Percentiles rank a stretch among this genome's conserved stretches.
Evolutionary conservation across 2,113 vertebrate genomes (phyloP).

Genomic region (Chascanopsetta lugubris): DNA sequence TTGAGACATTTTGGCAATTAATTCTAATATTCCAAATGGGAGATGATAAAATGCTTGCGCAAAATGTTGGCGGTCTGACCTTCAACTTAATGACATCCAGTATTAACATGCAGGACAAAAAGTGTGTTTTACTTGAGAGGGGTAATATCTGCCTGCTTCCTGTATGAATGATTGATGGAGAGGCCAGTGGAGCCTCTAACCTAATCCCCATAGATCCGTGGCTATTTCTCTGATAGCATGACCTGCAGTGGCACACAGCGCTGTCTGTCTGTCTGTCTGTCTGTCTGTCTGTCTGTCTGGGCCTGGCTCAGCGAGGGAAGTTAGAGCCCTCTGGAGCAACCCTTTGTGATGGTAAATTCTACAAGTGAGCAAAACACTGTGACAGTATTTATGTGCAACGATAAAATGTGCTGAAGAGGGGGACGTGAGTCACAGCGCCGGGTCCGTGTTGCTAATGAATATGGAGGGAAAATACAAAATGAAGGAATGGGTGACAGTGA

Average conservation of each 20-base stretch:
- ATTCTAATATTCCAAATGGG: background rate
- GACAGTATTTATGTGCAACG: slow-evolving; percentile 22
- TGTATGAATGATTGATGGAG: slow-evolving; percentile 49
- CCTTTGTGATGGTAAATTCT: slow-evolving; percentile 12
- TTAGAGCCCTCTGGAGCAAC: slow-evolving; percentile 6
- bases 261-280: too few relatives aligned
- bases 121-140: slow-evolving; percentile 37
- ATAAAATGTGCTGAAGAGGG: slow-evolving; percentile 18
- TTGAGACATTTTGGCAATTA: too few relatives aligned
- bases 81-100: slow-evolving; percentile 19
- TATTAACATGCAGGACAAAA: slow-evolving; percentile 35
- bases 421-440: slow-evolving; percentile 4
- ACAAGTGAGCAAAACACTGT: slow-evolving; percentile 32
- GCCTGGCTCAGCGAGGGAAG: slow-evolving; percentile 7
- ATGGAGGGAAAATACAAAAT: background rate
- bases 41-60: background rate
- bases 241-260: background rate
- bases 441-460: slow-evolving; percentile 18
- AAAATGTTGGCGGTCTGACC: slow-evolving; percentile 20
- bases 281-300: slow-evolving; percentile 10
- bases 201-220: slow-evolving; percentile 44
- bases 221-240: slow-evolving; percentile 30
- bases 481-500: slow-evolving; percentile 1
- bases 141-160: slow-evolving; percentile 28
- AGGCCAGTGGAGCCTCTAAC: slow-evolving; percentile 37